Evolutionary conservation across 1,140 invertebrate species (phyloP).

Genomic region (Bathynomus jamesi): DNA sequence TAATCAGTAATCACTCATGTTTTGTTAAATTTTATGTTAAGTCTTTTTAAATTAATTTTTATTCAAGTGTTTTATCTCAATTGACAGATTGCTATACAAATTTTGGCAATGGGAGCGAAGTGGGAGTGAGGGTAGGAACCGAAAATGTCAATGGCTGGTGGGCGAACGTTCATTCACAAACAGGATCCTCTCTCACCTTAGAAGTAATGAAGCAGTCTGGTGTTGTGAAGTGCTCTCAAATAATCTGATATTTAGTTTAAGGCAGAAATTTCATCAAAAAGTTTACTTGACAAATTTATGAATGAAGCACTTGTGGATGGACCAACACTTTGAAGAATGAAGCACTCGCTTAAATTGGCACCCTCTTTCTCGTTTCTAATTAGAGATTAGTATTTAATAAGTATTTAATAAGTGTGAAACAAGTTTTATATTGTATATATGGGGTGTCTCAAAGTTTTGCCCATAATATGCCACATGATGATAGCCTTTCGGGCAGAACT

Average conservation of each 20-base stretch:
- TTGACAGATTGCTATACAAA: conserved; percentile 5
- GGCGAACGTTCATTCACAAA: not conserved
- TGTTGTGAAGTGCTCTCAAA: not conserved
- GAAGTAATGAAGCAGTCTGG: not conserved
- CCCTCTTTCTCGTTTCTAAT: not conserved
- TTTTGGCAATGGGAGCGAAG: conserved; percentile 12
- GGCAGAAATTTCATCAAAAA: not conserved
- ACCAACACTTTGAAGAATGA: not conserved
- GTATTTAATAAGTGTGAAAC: not conserved
- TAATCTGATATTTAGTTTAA: not conserved
- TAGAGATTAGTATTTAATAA: not conserved
- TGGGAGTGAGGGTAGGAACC: conserved; percentile 6
- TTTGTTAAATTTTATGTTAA: too few species aligned
- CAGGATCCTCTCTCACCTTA: not conserved
- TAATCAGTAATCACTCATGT: too few species aligned
- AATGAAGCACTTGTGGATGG: not conserved
- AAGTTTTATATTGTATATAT: conserved; percentile 1
- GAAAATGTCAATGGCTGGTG: conserved; percentile 1
- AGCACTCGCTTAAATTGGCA: not conserved
- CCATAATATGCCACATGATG: too few species aligned
- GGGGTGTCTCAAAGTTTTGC: not conserved
- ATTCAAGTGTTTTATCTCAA: too few species aligned
- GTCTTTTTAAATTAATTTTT: too few species aligned
- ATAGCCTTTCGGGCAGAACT: too few species aligned
- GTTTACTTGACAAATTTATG: not conserved